Percentiles rank a stretch among this genome's conserved stretches.
Evolutionary conservation across 2,888 invertebrate species (phyloP).

Genomic region (Scelioninae gen. 1): DNA sequence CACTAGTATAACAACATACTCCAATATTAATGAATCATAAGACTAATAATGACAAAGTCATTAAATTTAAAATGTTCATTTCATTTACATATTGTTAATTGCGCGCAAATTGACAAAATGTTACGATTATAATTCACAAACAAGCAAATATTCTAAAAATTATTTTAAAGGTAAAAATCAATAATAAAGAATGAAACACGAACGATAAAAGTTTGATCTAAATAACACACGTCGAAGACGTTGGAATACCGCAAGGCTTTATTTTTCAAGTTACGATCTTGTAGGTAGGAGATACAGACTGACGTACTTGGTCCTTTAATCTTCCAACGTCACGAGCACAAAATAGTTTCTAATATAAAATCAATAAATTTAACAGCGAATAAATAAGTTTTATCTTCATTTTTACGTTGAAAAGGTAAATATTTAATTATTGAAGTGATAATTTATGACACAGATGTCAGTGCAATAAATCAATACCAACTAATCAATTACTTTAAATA

Average conservation of each 20-base stretch:
- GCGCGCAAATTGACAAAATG: background rate
- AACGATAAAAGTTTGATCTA: background rate
- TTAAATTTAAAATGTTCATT: background rate
- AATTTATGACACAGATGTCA: background rate
- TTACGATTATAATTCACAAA: background rate
- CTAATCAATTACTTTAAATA: background rate
- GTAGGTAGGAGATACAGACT: constrained; percentile 39
- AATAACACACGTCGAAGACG: constrained; percentile 2
- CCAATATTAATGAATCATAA: background rate
- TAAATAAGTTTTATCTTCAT: background rate
- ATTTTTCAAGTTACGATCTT: constrained; percentile 34
- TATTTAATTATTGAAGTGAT: background rate
- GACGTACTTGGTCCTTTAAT: constrained; percentile 48
- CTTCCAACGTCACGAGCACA: constrained; percentile 34
- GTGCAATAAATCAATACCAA: background rate
- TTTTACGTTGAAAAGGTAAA: no score
- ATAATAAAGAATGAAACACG: background rate
- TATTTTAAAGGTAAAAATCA: background rate
- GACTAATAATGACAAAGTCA: background rate
- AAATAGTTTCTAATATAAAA: constrained; percentile 44
- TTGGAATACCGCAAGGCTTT: constrained; percentile 22
- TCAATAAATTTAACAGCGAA: constrained; percentile 17
- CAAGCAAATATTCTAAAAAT: background rate
- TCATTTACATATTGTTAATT: background rate
- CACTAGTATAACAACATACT: background rate